phyloP scores from a whole-genome alignment of 2,888 invertebrate species.

The Thalpophila matura region DNA sequence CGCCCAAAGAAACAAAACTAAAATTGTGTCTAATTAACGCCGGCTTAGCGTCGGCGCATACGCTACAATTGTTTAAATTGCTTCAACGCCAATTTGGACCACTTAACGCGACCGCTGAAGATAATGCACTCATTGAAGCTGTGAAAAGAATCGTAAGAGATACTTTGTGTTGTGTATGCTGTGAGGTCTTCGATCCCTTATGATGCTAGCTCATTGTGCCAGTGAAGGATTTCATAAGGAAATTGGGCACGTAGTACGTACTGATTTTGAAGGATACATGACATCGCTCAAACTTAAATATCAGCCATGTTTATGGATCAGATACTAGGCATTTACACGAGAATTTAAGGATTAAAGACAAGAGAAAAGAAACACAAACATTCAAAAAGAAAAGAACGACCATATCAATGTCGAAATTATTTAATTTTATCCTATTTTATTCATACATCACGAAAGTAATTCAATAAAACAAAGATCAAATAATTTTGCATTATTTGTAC shows the following conservation, averaged over 20 bases:
- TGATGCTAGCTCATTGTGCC: too few species aligned
- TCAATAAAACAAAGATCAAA: slow-evolving; percentile 28
- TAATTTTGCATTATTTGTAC: slow-evolving; percentile 14
- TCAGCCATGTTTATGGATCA: too few species aligned
- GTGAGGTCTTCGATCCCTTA: background rate
- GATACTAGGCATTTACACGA: too few species aligned
- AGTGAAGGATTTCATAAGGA: too few species aligned
- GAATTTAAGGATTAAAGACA: background rate
- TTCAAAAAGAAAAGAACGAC: background rate
- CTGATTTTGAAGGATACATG: too few species aligned
- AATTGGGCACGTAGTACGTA: too few species aligned
- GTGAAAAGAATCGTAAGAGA: slow-evolving; percentile 15
- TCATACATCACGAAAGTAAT: slow-evolving; percentile 20
- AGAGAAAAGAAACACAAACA: background rate
- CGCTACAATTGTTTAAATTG: slow-evolving; percentile 71
- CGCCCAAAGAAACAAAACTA: slow-evolving; percentile 38
- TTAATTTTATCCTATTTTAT: slow-evolving; percentile 14
- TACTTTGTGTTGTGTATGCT: background rate
- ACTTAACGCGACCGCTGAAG: slow-evolving; percentile 69
- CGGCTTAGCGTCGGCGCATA: slow-evolving; percentile 58
- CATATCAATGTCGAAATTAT: background rate
- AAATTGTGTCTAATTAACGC: slow-evolving; percentile 69
- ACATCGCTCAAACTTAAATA: too few species aligned
- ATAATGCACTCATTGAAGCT: slow-evolving; percentile 58
- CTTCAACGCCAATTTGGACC: slow-evolving; percentile 72